These are phyloP conservation scores for Poecile atricapillus DNA, from an alignment of 2,113 vertebrate genomes.

Conservation along the genomic window DNA sequence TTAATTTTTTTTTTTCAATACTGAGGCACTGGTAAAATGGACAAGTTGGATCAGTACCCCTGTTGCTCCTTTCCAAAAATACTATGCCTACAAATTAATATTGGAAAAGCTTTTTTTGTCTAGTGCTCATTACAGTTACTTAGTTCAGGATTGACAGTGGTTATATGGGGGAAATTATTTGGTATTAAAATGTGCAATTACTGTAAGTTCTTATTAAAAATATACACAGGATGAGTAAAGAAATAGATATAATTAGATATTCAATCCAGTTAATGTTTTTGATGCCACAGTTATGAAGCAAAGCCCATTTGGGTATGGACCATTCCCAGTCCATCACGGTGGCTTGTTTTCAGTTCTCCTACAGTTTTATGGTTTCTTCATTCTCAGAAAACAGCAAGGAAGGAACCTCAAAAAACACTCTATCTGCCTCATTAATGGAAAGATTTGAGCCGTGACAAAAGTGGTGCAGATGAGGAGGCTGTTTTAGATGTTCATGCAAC, in stretches of 20 bases:
- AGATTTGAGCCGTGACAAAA: neutral
- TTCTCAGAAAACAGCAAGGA: neutral
- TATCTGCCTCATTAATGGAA: accelerated
- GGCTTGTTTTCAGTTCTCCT: neutral
- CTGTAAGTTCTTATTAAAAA: neutral
- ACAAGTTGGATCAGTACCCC: neutral
- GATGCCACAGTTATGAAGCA: neutral
- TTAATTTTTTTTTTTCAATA: neutral
- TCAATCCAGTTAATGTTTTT: neutral
- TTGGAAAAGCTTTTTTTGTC: neutral
- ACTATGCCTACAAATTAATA: neutral
- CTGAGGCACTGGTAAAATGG: neutral
- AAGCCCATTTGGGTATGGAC: neutral
- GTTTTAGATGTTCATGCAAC: neutral
- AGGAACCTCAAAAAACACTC: neutral
- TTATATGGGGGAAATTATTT: neutral
- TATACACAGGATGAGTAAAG: neutral
- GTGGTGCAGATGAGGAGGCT: neutral
- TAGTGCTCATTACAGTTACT: neutral
- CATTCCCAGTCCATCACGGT: neutral
- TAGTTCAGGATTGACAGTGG: neutral
- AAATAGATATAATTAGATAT: neutral
- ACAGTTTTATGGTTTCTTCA: neutral
- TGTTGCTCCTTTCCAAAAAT: neutral
- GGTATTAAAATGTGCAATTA: neutral